Evolutionary conservation across 2,113 vertebrate species (phyloP).

Genomic region (Podarcis muralis): DNA sequence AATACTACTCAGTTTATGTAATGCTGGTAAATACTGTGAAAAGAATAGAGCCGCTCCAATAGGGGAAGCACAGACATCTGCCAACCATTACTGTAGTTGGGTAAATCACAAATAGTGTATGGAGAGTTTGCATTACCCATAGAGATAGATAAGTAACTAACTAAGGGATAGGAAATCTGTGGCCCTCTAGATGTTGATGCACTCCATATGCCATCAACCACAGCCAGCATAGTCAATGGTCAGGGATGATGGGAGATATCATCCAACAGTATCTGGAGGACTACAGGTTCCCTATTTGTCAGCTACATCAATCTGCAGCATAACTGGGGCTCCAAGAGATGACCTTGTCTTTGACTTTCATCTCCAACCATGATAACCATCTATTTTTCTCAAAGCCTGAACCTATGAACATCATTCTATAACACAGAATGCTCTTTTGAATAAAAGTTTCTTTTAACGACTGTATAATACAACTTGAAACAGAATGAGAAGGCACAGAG

Average conservation of each 20-base stretch:
- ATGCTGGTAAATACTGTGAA: no score
- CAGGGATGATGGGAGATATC: no score
- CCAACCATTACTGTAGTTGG: not conserved
- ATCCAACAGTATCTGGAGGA: no score
- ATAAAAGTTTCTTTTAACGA: not conserved
- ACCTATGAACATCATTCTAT: not conserved
- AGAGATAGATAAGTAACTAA: no score
- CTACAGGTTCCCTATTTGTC: not conserved
- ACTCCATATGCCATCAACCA: no score
- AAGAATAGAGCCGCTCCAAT: not conserved
- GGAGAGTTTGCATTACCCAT: not conserved
- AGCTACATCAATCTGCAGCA: not conserved
- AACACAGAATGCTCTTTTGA: not conserved
- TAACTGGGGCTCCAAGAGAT: not conserved
- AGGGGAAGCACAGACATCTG: not conserved
- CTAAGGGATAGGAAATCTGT: no score
- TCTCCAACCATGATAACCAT: not conserved
- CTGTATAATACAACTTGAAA: not conserved
- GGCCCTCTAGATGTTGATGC: no score
- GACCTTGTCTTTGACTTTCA: not conserved
- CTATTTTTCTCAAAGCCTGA: no score
- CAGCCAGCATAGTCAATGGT: no score
- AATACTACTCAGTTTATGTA: not conserved
- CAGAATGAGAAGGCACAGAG: not conserved
- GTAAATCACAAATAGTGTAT: not conserved